Base-by-base conservation (phyloP, 2,797 vertebrate genomes). In the Semaprochilodus insignis region DNA sequence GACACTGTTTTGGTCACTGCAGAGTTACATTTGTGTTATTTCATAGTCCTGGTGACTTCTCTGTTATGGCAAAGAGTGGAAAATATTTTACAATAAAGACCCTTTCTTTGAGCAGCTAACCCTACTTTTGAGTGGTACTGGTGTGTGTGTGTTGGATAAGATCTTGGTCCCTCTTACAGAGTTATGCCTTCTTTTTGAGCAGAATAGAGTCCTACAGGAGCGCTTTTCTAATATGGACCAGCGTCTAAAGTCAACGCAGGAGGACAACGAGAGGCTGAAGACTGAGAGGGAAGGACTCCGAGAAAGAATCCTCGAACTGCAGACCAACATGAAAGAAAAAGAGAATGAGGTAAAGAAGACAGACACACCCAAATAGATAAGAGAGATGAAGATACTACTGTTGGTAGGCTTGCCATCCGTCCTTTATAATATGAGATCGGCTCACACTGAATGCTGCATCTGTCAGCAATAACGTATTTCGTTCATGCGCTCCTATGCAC, bases 151-250 rank as follows among this genome's bases (percentile, higher is more conserved):
- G 4, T 7, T 44, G 7, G 1, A 0, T 60, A 23, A 8, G 16
- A 16, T n/a, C 21, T 17, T n/a, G 21, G n/a, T 10, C 23, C 21
- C 21, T 52, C 40, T 40, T 48, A 14, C 7, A 21, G 21, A 63
- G 63, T 2, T 44, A 5, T 74, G 2, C 11, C 76, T 7, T 69
- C 27, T 48, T 80, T 14, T 62, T 1, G 62, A 31, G 78, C 86
- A 96, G 95, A 95, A 93, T 88, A 86, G 86, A 85, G 88, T 96
- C 73, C 76, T 95, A 79, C 88, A 88, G 78, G 94, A 91, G 86
- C 91, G 93, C 0, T 89, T 91, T 36, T 88, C 89, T 0, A 89
- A 91, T 87, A 92, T 93, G 76, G 93, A 95, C 73, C 76, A 83
- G 0, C 93, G 85, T 31, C 83, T 95, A 4, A 91, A 85, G 71